Conservation (phyloP, 2,797 vertebrate genomes). For the Rhynchotus rufescens region DNA sequence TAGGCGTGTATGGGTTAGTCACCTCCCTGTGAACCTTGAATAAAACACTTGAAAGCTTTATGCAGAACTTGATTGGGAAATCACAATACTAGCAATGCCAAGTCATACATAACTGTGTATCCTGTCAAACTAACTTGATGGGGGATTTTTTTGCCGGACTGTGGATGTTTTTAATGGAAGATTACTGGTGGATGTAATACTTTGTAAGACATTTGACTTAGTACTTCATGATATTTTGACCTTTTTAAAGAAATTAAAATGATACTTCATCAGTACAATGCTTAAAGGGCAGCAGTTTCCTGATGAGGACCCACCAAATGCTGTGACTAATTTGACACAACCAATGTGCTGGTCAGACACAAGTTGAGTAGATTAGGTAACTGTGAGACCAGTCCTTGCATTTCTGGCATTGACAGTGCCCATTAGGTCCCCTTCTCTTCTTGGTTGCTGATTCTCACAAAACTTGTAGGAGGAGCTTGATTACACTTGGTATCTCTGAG, state of each 20-base stretch:
- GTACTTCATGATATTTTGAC: not conserved
- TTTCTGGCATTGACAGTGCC: not conserved
- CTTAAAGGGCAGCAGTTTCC: not conserved
- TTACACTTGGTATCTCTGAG: not conserved
- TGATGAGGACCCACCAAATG: not conserved
- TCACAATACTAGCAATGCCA: not conserved
- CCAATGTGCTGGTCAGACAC: not conserved
- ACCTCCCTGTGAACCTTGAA: not conserved
- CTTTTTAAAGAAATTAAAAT: not conserved
- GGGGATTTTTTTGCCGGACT: not conserved
- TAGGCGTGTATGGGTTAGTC: not conserved
- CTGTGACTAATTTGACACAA: too few relatives aligned
- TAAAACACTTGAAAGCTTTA: not conserved
- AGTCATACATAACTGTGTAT: not conserved
- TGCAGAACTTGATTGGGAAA: not conserved
- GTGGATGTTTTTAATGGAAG: not conserved
- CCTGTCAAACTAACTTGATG: not conserved
- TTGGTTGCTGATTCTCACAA: not conserved
- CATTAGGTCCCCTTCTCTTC: not conserved
- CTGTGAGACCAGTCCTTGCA: not conserved
- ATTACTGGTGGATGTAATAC: not conserved
- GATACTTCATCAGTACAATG: not conserved
- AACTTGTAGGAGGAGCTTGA: not conserved
- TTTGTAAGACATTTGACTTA: not conserved
- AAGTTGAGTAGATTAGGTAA: not conserved